Percentiles rank a stretch among this genome's conserved stretches.
phyloP scores from a whole-genome alignment of 2,888 invertebrate species.

The Antitype chi region DNA sequence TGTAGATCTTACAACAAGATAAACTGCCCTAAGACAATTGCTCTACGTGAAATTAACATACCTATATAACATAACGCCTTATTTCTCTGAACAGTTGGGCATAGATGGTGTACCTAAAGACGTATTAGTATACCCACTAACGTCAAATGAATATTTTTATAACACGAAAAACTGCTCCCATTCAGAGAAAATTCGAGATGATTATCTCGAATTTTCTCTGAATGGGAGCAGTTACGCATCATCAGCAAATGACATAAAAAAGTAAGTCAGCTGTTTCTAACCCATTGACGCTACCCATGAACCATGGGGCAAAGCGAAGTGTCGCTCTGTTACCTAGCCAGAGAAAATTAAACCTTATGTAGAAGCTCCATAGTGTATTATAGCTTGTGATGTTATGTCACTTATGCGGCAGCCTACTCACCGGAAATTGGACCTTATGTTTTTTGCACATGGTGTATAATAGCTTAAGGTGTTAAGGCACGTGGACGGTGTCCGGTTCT shows the following conservation, averaged over 20 bases:
- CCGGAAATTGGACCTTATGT: conserved; percentile 31
- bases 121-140: too few relatives aligned
- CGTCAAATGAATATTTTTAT: too few relatives aligned
- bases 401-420: not conserved
- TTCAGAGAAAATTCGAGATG: conserved; percentile 14
- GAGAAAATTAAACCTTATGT: conserved; percentile 35
- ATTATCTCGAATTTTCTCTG: too few relatives aligned
- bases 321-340: conserved; percentile 44
- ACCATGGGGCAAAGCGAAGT: conserved; percentile 41
- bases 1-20: too few relatives aligned
- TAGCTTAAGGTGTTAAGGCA: conserved; percentile 34
- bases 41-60: too few relatives aligned
- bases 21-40: too few relatives aligned
- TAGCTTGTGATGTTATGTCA: conserved; percentile 32
- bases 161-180: not conserved
- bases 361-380: not conserved
- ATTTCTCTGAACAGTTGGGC: too few relatives aligned
- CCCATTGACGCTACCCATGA: conserved; percentile 34
- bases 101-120: too few relatives aligned
- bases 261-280: conserved; percentile 53
- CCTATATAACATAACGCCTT: too few relatives aligned
- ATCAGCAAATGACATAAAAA: conserved; percentile 35
- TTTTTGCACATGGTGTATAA: conserved; percentile 7
- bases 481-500: conserved; percentile 74
- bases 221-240: too few relatives aligned